phyloP scores from a whole-genome alignment of 2,888 invertebrate species.

The Atethmia centrago region DNA sequence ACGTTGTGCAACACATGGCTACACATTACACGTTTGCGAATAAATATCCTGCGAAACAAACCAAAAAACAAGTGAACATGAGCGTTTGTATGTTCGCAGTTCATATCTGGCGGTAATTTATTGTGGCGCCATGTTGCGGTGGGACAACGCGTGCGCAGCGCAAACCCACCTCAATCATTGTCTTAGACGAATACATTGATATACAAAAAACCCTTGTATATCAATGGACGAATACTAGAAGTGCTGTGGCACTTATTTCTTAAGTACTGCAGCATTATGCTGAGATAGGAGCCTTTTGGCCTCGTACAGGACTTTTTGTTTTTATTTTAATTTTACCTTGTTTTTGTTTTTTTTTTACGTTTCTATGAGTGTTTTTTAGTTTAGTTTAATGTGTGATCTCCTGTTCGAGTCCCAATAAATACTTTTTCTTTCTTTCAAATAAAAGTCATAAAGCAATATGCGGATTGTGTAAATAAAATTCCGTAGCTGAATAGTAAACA shows the following conservation, averaged over 20 bases:
- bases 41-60: conserved; percentile 66
- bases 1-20: conserved; percentile 44
- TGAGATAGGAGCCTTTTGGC: too few relatives aligned
- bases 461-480: conserved; percentile 7
- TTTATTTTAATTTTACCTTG: too few relatives aligned
- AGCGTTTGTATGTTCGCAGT: conserved; percentile 70
- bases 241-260: too few relatives aligned
- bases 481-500: neutral
- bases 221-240: conserved; percentile 61
- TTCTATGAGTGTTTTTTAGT: too few relatives aligned
- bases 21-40: conserved; percentile 55
- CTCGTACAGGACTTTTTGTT: too few relatives aligned
- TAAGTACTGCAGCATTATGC: too few relatives aligned
- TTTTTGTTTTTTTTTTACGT: too few relatives aligned
- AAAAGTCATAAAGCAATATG: conserved; percentile 42
- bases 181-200: too few relatives aligned
- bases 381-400: too few relatives aligned
- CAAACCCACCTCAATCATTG: conserved; percentile 57
- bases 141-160: conserved; percentile 66
- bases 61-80: conserved; percentile 66
- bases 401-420: too few relatives aligned
- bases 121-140: conserved; percentile 71
- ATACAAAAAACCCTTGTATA: too few relatives aligned
- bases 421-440: too few relatives aligned
- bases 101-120: conserved; percentile 79